Base-by-base conservation (phyloP, 2,113 vertebrate genomes). In the Lamprologus lemairii region DNA sequence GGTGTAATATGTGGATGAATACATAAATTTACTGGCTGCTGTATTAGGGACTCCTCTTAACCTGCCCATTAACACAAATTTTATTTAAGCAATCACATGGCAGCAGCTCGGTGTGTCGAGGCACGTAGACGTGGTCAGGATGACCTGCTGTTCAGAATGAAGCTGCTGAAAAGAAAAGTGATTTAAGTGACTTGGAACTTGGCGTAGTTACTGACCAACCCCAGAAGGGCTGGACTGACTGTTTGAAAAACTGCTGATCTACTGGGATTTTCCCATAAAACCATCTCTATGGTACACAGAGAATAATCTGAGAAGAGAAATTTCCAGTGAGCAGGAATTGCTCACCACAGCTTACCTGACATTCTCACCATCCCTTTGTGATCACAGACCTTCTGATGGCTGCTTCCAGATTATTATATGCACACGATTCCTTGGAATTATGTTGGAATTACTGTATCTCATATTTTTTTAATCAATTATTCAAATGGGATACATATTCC, bases 341-440 rank as follows among this genome's bases (percentile, higher is more conserved):
- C 13, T 13, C 21, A 4, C 8, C 68, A 26, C 40, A 26, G n/a
- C 13, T 26, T 45, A 73, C 8, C 13, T 7, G 5, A 45, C 37
- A 16, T 26, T 1, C 21, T 73, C 0, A 73, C n/a, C 37, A 45
- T 73, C 21, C 65, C 37, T 26, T 10, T 45, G 21, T 71, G 37
- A 1, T 42, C 21, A 17, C 37, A 73, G 13, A 45, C 42, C 4
- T 73, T 73, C 13, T 26, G 13, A 45, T 2, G 3, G 21, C 21
- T 40, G 63, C 63, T 68, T 68, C 63, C n/a, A 68, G 0, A 16
- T 23, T 26, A 42, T 26, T 73, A 73, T 17, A 26, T 73, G 68
- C 6, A 17, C 40, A 26, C 3, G 0, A 45, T 26, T 45, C 21
- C n/a, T 17, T 45, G 21, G 0, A 68, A 40, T 4, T 11, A 75